Evolutionary conservation across 2,797 vertebrate species (phyloP), one percentile per base, ranked within the genome.

Genomic region (Argya squamiceps): DNA sequence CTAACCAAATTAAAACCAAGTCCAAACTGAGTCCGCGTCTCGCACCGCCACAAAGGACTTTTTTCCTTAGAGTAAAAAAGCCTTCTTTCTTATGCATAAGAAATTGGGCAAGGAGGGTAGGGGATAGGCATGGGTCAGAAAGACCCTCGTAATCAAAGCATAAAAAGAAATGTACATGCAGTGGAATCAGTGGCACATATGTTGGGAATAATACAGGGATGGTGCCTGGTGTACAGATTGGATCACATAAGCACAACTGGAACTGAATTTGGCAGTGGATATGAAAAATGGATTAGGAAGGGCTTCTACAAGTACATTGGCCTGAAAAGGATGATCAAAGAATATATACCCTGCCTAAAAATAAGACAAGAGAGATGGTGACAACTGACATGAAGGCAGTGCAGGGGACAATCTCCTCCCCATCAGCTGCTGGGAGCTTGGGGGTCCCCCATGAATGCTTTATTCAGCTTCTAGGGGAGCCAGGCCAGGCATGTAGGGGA

Each of bases 381-480:
- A 47, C 22, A 81, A 20, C 7, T 14, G 39, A n/a, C 30, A 30
- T 30, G 27, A n/a, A 69, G 10, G 5, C 22, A n/a, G 10, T 59
- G 15, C 15, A 52, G 12, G 12, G 34, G 18, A 18, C 12, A 46
- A 18, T 74, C 34, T 74, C 46, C 7, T 6, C 53, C 41, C 15
- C 8, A 7, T 46, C 10, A 22, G 39, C 26, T 34, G 22, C 34
- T 53, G 34, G 12, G 34, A 34, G 17, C 22, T 47, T 47, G 30
- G 5, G 15, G 5, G 0, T 2, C 12, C 5, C 15, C 21, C 60
- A 19, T 30, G 3, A 67, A 32, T 26, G 16, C 9, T 53, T n/a
- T 59, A 24, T 29, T 39, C 21, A 74, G 9, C 9, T 26, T 16
- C 12, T 10, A 41, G 68, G 14, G 8, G 5, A 49, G 15, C 15